phyloP scores from a whole-genome alignment of 2,888 invertebrate genomes.

The Zygaena filipendulae region DNA sequence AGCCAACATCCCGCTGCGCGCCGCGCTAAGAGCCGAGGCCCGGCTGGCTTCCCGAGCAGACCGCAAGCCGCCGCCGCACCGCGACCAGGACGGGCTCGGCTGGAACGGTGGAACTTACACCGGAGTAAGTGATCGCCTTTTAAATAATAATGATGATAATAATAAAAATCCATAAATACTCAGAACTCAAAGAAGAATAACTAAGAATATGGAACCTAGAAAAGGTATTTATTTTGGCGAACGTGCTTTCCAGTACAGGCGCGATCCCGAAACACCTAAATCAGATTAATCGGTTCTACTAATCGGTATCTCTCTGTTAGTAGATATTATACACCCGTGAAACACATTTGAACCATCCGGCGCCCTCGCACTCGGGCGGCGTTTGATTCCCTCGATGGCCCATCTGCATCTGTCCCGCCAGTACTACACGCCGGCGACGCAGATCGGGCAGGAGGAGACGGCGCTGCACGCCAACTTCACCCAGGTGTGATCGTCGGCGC shows the following conservation, averaged over 20 bases:
- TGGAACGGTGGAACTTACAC: constrained; percentile 50
- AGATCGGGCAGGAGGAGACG: constrained; percentile 74
- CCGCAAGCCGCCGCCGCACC: constrained; percentile 25
- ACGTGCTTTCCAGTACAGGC: background rate
- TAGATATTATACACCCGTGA: background rate
- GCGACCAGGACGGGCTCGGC: constrained; percentile 44
- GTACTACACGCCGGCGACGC: constrained; percentile 84
- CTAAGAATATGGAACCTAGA: background rate
- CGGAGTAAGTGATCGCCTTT: constrained; percentile 37
- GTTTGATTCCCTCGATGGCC: no score
- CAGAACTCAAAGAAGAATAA: background rate
- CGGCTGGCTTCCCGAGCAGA: constrained; percentile 72
- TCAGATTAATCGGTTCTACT: no score
- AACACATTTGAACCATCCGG: no score
- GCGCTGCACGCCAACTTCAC: constrained; percentile 84
- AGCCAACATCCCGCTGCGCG: constrained; percentile 83
- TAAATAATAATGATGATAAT: no score
- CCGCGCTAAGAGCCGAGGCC: constrained; percentile 87
- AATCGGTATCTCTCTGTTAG: background rate
- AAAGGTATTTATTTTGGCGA: background rate
- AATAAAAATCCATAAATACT: background rate
- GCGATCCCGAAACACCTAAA: no score
- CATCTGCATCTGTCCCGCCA: no score
- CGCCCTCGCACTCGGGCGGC: no score
- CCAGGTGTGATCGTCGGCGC: constrained; percentile 76